phyloP scores from a whole-genome alignment of 2,797 vertebrate genomes.

The Naso thynnoides region DNA sequence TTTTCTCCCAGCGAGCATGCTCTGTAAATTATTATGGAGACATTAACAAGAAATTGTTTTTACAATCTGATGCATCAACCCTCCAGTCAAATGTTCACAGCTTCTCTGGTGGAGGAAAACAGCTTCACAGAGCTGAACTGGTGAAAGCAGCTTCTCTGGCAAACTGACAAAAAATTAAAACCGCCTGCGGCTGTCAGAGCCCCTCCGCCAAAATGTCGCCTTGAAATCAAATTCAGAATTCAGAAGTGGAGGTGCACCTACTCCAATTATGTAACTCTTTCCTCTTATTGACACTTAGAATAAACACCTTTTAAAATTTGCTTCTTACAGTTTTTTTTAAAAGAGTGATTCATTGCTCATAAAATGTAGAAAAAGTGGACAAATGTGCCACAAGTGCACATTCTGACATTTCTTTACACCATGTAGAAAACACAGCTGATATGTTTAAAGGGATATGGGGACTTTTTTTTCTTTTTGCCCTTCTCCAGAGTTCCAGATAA shows the following conservation, averaged over 20 bases:
- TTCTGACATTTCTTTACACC: too few relatives aligned
- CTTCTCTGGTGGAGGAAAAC: conserved; percentile 12
- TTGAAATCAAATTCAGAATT: fast-evolving
- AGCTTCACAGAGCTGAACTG: conserved; percentile 2
- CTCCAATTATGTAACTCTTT: background rate
- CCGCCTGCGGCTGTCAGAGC: conserved; percentile 28
- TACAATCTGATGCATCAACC: conserved; percentile 30
- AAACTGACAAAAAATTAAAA: conserved; percentile 11
- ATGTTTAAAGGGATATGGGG: too few relatives aligned
- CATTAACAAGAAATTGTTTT: conserved; percentile 43
- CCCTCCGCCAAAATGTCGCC: background rate
- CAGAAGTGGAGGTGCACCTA: background rate
- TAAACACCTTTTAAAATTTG: background rate
- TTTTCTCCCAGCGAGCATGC: background rate
- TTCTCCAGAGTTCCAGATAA: too few relatives aligned
- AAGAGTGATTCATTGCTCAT: background rate
- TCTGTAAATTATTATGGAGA: conserved; percentile 19
- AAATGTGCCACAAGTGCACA: background rate
- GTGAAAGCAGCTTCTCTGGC: conserved; percentile 18
- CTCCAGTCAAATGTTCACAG: conserved; percentile 18
- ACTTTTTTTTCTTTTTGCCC: too few relatives aligned
- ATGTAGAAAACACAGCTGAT: too few relatives aligned
- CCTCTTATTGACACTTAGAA: background rate
- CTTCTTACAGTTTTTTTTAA: background rate
- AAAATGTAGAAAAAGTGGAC: background rate